A percentile compares a stretch with the other conserved stretches of the same genome.
Evolutionary conservation across 1,140 invertebrate species (phyloP).

Genomic region (Megalonaias nervosa): DNA sequence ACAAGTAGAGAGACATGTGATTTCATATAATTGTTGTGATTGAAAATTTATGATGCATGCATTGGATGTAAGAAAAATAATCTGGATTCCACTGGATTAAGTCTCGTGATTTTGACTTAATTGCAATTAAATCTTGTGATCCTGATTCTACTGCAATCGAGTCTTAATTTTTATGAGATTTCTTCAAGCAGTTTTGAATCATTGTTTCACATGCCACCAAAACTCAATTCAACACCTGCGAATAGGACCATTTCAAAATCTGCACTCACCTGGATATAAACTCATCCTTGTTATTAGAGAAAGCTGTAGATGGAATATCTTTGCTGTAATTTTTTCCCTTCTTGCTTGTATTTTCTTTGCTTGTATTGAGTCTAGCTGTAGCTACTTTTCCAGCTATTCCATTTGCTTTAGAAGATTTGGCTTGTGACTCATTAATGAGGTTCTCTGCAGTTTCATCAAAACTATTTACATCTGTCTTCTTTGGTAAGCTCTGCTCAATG

Average conservation of each 20-base stretch:
- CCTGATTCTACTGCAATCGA: no score
- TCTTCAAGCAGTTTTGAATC: no score
- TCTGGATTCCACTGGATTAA: no score
- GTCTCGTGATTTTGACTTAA: no score
- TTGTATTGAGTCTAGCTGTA: slow-evolving; percentile 63
- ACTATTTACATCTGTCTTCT: slow-evolving; percentile 66
- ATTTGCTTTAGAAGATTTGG: slow-evolving; percentile 62
- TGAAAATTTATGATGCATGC: no score
- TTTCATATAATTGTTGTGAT: no score
- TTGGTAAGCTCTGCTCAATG: slow-evolving; percentile 66
- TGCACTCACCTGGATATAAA: slow-evolving; percentile 34
- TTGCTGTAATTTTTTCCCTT: slow-evolving; percentile 66
- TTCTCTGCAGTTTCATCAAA: slow-evolving; percentile 67
- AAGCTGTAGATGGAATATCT: slow-evolving; percentile 59
- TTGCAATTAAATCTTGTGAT: no score
- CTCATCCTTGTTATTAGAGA: slow-evolving; percentile 68
- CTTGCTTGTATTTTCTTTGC: slow-evolving; percentile 62
- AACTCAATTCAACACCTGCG: no score
- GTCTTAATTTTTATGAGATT: no score
- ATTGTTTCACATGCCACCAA: no score
- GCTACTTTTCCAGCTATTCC: slow-evolving; percentile 46
- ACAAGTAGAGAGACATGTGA: no score
- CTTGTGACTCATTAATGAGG: slow-evolving; percentile 62
- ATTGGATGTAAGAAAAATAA: no score
- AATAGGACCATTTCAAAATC: neutral